Evolutionary conservation across 1,140 invertebrate species (phyloP).

Genomic region (Lordiphosa collinella): DNA sequence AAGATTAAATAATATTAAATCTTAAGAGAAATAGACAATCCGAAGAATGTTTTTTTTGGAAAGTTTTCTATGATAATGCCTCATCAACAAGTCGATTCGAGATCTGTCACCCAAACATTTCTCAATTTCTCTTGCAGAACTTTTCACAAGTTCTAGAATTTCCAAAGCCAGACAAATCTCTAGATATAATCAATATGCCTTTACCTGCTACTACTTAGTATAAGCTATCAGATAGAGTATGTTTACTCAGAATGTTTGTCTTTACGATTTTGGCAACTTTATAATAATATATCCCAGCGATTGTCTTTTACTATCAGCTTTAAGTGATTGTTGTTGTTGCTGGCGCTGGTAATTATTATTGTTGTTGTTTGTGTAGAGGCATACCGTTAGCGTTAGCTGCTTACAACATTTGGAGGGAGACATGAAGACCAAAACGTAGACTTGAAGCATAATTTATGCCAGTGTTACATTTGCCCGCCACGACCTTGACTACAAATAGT

Average conservation of each 20-base stretch:
- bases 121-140: too few relatives aligned
- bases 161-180: neutral
- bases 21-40: too few relatives aligned
- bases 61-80: too few relatives aligned
- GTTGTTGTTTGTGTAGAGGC: constrained; percentile 11
- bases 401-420: constrained; percentile 35
- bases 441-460: constrained; percentile 66
- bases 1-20: too few relatives aligned
- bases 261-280: constrained; percentile 22
- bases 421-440: neutral
- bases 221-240: constrained; percentile 3
- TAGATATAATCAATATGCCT: neutral
- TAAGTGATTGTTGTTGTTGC: constrained; percentile 33
- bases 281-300: constrained; percentile 46
- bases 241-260: constrained; percentile 32
- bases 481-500: constrained; percentile 64
- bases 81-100: too few relatives aligned
- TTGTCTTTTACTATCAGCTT: constrained; percentile 20
- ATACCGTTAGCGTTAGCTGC: constrained; percentile 42
- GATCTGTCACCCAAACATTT: too few relatives aligned
- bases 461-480: constrained; percentile 65
- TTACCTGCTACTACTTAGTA: neutral
- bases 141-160: too few relatives aligned
- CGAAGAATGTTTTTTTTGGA: too few relatives aligned
- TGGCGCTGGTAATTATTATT: constrained; percentile 22